Conservation (phyloP, 2,113 vertebrate genomes). For the Saguinus midas region DNA sequence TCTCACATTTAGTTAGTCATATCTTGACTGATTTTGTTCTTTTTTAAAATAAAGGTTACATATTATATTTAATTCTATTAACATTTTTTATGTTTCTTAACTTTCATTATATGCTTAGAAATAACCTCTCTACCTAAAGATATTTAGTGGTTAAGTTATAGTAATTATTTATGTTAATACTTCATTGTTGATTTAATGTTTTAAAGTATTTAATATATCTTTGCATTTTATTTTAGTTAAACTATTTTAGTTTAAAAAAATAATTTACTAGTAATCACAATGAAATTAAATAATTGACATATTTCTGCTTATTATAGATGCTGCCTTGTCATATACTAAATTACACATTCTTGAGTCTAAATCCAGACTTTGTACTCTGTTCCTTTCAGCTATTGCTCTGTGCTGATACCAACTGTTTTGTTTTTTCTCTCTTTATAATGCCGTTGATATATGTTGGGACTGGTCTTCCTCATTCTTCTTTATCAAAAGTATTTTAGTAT, state of each 20-base stretch:
- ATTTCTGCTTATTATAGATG: conserved; percentile 1
- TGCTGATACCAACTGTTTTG: not conserved
- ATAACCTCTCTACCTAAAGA: not conserved
- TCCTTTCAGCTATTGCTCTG: not conserved
- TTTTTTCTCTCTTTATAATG: not conserved
- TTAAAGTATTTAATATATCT: not conserved
- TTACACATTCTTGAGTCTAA: not conserved
- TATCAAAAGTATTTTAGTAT: not conserved
- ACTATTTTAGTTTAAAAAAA: not conserved
- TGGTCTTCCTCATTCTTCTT: not conserved
- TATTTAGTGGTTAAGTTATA: not conserved
- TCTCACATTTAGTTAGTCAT: not conserved
- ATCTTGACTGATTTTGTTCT: not conserved
- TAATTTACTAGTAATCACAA: not conserved
- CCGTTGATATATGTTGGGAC: not conserved
- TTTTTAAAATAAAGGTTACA: not conserved
- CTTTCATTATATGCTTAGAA: not conserved
- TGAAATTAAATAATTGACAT: not conserved
- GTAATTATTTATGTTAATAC: not conserved
- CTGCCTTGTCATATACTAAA: not conserved
- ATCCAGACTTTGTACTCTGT: not conserved
- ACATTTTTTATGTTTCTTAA: not conserved
- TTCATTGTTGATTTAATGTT: not conserved
- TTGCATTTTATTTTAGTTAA: not conserved
- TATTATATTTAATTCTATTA: not conserved